Evolutionary conservation across 2,113 vertebrate species (phyloP).

Genomic region (Erinaceus europaeus): DNA sequence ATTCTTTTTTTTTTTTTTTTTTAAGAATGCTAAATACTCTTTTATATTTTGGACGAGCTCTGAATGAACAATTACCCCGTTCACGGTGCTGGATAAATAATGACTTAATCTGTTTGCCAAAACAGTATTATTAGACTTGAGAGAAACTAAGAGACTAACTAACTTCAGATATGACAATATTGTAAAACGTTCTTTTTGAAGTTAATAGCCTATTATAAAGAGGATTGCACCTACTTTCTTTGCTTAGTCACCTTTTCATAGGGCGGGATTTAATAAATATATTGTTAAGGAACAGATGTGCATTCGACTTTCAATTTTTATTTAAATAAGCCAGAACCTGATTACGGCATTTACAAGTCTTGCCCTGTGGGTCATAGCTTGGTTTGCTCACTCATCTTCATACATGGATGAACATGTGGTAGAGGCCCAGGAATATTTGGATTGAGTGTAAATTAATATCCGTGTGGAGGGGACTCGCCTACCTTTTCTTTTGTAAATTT

Average conservation of each 20-base stretch:
- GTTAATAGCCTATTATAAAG: background rate
- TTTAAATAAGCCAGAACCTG: conserved; percentile 2
- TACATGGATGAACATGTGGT: background rate
- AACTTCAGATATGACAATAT: background rate
- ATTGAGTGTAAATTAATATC: background rate
- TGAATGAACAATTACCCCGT: conserved; percentile 77
- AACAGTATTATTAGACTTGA: conserved; percentile 25
- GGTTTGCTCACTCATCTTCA: background rate
- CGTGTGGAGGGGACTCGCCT: background rate
- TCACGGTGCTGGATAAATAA: conserved; percentile 70
- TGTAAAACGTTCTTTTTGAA: background rate
- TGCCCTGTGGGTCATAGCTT: background rate
- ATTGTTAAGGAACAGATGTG: background rate
- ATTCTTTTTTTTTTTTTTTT: conserved; percentile 54
- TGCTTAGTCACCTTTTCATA: background rate
- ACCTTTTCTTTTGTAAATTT: background rate
- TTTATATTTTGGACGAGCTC: conserved; percentile 63
- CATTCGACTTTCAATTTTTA: conserved; percentile 14
- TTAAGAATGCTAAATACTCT: conserved; percentile 62
- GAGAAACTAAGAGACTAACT: background rate
- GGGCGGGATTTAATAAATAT: background rate
- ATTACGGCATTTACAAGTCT: background rate
- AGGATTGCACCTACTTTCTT: background rate
- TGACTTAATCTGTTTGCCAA: conserved; percentile 54
- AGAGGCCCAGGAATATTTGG: background rate